Conservation (phyloP, 2,113 vertebrate genomes). For the Potamarius usumacintae region DNA sequence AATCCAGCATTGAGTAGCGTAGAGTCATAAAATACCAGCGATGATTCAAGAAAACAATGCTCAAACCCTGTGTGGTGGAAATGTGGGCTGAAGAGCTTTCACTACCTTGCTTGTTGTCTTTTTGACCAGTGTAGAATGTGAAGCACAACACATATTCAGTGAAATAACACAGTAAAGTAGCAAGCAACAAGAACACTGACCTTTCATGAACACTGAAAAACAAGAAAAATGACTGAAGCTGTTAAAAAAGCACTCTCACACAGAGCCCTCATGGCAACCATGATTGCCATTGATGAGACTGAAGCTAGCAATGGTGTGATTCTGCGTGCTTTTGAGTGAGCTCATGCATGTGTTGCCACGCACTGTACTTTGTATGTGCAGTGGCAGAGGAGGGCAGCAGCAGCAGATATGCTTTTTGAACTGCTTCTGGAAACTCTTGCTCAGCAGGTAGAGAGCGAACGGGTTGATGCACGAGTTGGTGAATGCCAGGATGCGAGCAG, state of each 20-base stretch:
- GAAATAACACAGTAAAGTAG: not conserved
- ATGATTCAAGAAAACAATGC: not conserved
- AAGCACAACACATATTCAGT: not conserved
- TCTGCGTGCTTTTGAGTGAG: constrained; percentile 85
- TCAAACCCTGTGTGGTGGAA: not conserved
- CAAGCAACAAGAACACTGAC: not conserved
- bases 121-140: not conserved
- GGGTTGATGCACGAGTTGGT: constrained; percentile 96
- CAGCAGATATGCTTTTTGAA: constrained; percentile 92
- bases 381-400: constrained; percentile 71
- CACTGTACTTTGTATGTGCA: constrained; percentile 71
- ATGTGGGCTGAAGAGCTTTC: not conserved
- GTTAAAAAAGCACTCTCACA: constrained; percentile 47
- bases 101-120: not conserved
- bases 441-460: constrained; percentile 92
- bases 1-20: not conserved
- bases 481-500: constrained; percentile 90
- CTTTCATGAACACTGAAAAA: not conserved
- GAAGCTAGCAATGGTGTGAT: constrained; percentile 82
- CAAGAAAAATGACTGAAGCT: not conserved
- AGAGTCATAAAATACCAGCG: not conserved
- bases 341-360: constrained; percentile 81
- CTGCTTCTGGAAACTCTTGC: constrained; percentile 91
- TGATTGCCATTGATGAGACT: constrained; percentile 82
- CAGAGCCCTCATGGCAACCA: constrained; percentile 75